Percentiles rank a stretch among this genome's conserved stretches.
Evolutionary conservation across 2,113 vertebrate species (phyloP).

Genomic region (Eulemur rufifrons): DNA sequence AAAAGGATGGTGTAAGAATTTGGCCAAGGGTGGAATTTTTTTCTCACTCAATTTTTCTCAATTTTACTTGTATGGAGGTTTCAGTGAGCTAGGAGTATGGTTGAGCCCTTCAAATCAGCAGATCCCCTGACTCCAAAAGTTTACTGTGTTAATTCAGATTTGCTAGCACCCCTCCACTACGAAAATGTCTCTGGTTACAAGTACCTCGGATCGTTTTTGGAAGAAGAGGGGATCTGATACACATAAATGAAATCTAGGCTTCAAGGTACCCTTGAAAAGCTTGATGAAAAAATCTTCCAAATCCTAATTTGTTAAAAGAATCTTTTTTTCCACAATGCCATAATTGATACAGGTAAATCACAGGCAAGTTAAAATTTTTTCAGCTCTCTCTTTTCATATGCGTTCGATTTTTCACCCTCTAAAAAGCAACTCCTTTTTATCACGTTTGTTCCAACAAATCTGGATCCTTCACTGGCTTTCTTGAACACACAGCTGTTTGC

Average conservation of each 20-base stretch:
- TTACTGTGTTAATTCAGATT: background rate
- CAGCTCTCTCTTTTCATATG: background rate
- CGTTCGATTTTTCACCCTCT: slow-evolving; percentile 51
- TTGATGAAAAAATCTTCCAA: slow-evolving; percentile 1
- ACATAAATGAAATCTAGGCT: background rate
- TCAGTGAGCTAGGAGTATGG: background rate
- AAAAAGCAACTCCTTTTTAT: slow-evolving; percentile 45
- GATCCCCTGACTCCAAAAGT: background rate
- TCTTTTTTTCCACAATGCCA: background rate
- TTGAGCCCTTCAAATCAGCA: background rate
- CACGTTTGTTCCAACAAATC: slow-evolving; percentile 49
- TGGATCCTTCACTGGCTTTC: slow-evolving; percentile 33
- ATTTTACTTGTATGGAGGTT: background rate
- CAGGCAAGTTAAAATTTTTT: background rate
- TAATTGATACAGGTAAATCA: slow-evolving; percentile 8
- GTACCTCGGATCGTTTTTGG: background rate
- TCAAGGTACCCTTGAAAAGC: background rate
- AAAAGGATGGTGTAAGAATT: background rate
- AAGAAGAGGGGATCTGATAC: background rate
- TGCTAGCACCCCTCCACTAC: background rate
- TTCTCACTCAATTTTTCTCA: background rate
- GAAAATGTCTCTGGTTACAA: background rate
- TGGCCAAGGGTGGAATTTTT: background rate
- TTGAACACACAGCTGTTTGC: slow-evolving; percentile 48
- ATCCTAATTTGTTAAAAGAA: slow-evolving; percentile 43